Percentiles rank a stretch among this genome's conserved stretches.
Evolutionary conservation across 1,140 invertebrate species (phyloP).

Genomic region (Macrocentrus cingulum): DNA sequence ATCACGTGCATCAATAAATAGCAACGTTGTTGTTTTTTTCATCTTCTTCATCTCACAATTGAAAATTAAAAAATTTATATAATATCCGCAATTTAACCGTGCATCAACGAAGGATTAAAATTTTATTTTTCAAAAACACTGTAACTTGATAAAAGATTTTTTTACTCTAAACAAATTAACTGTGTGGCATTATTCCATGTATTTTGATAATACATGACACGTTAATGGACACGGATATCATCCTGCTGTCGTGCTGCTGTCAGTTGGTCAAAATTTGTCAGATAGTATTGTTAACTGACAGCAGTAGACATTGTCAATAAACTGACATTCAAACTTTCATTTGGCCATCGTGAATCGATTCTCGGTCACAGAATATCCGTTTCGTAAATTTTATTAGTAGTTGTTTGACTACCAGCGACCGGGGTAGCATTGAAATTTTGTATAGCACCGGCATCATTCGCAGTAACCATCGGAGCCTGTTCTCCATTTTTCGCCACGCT

Average conservation of each 20-base stretch:
- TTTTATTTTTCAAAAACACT: conserved; percentile 13
- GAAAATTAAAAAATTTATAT: background rate
- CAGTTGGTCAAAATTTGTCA: background rate
- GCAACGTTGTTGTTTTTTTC: background rate
- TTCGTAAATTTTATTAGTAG: conserved; percentile 80
- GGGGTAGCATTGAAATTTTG: conserved; percentile 33
- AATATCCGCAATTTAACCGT: conserved; percentile 9
- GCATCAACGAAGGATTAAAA: conserved; percentile 21
- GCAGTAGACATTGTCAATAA: conserved; percentile 4
- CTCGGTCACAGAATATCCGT: conserved; percentile 82
- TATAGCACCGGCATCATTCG: conserved; percentile 59
- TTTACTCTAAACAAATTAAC: background rate
- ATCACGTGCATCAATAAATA: conserved; percentile 3
- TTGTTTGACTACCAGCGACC: conserved; percentile 41
- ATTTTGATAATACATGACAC: background rate
- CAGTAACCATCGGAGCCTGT: conserved; percentile 39
- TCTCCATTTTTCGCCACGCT: conserved; percentile 42
- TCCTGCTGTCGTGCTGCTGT: background rate
- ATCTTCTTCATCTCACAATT: too few species aligned
- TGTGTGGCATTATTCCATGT: background rate
- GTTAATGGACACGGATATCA: background rate
- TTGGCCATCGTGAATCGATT: conserved; percentile 34
- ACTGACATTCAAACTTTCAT: conserved; percentile 9
- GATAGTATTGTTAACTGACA: conserved; percentile 33
- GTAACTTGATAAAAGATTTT: conserved; percentile 3